phyloP scores from a whole-genome alignment of 2,113 vertebrate genomes.

The Tragelaphus strepsiceros region DNA sequence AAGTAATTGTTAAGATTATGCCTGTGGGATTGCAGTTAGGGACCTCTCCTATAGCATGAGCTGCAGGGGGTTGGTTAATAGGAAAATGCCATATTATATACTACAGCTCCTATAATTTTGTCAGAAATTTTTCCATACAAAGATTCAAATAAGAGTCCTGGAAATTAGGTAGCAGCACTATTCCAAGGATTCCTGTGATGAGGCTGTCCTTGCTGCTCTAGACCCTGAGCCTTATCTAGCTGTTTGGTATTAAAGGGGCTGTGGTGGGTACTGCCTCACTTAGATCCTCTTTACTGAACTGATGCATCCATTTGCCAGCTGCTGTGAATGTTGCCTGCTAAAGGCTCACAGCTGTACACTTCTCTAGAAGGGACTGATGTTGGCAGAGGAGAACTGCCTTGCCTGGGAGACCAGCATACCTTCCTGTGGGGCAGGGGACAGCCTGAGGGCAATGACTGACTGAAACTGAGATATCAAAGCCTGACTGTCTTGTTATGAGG shows the following conservation, averaged over 20 bases:
- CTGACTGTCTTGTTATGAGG: neutral
- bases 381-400: neutral
- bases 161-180: neutral
- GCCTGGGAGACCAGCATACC: neutral
- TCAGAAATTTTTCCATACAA: neutral
- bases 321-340: neutral
- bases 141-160: constrained; percentile 2
- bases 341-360: neutral
- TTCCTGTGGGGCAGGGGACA: neutral
- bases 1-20: constrained; percentile 13
- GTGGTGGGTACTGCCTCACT: neutral
- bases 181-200: neutral
- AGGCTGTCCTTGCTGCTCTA: neutral
- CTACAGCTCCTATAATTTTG: neutral
- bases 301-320: neutral
- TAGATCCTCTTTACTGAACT: neutral
- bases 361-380: neutral
- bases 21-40: neutral
- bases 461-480: neutral
- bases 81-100: neutral
- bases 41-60: neutral
- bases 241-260: neutral
- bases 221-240: neutral
- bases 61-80: neutral
- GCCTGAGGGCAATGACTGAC: neutral